phyloP scores from a whole-genome alignment of 2,888 invertebrate genomes.

The Drosophila longiperda region DNA sequence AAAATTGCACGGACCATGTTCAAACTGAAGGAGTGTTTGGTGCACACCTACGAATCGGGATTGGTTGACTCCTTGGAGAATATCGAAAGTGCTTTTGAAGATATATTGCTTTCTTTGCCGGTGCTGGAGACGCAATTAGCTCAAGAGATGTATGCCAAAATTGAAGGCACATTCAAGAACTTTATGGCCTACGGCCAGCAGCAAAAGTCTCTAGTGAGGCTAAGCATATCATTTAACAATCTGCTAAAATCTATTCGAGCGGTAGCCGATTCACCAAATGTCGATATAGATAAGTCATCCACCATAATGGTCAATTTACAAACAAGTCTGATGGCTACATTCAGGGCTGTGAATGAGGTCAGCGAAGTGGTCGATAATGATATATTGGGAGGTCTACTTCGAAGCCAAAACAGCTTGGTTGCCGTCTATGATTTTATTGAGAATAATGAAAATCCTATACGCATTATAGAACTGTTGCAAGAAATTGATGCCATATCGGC shows the following conservation, averaged over 20 bases:
- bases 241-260: slow-evolving; percentile 65
- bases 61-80: slow-evolving; percentile 80
- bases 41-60: slow-evolving; percentile 82
- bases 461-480: slow-evolving; percentile 83
- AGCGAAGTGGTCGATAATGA: slow-evolving; percentile 67
- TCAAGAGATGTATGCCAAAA: slow-evolving; percentile 84
- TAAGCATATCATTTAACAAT: slow-evolving; percentile 57
- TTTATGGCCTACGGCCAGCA: slow-evolving; percentile 47
- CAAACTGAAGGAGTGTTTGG: slow-evolving; percentile 83
- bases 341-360: slow-evolving; percentile 79
- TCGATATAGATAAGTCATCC: slow-evolving; percentile 81
- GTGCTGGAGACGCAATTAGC: slow-evolving; percentile 85
- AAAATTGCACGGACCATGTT: slow-evolving; percentile 82
- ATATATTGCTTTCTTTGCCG: slow-evolving; percentile 81
- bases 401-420: slow-evolving; percentile 75
- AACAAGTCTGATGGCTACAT: slow-evolving; percentile 80
- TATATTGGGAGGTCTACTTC: slow-evolving; percentile 62
- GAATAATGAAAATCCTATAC: slow-evolving; percentile 74
- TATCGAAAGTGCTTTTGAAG: slow-evolving; percentile 83
- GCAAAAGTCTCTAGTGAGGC: slow-evolving; percentile 45
- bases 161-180: slow-evolving; percentile 72
- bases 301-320: slow-evolving; percentile 77
- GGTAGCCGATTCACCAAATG: slow-evolving; percentile 65
- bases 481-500: slow-evolving; percentile 79
- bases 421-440: slow-evolving; percentile 83